These are phyloP conservation scores for Anticlea derivata DNA, from an alignment of 2,888 invertebrate species.

Conservation along the genomic window DNA sequence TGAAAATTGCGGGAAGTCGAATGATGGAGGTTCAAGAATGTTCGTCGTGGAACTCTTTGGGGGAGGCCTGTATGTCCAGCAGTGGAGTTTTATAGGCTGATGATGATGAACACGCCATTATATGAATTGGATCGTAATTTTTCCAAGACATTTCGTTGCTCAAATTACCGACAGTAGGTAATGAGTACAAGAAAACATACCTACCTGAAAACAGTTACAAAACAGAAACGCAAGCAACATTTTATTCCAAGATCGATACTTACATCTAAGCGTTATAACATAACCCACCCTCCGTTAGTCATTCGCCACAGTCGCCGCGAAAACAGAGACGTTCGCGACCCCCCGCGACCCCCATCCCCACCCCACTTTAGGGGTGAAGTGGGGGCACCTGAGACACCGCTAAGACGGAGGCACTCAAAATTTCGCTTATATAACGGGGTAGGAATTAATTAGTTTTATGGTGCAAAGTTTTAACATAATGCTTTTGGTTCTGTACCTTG, in stretches of 20 bases:
- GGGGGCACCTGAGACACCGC: constrained; percentile 57
- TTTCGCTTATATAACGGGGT: constrained; percentile 52
- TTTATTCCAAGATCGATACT: constrained; percentile 34
- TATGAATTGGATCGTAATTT: no score
- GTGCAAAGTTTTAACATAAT: constrained; percentile 47
- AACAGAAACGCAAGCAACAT: constrained; percentile 3
- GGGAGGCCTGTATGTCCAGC: no score
- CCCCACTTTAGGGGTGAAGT: constrained; percentile 18
- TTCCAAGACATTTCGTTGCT: no score
- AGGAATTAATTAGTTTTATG: constrained; percentile 55
- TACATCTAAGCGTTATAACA: constrained; percentile 29
- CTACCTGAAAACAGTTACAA: not conserved
- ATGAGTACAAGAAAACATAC: no score
- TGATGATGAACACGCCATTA: no score
- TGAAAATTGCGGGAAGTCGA: no score
- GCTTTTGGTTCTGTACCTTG: constrained; percentile 25
- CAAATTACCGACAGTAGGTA: no score
- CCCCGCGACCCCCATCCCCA: constrained; percentile 18
- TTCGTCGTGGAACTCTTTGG: no score
- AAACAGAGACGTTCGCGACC: constrained; percentile 50
- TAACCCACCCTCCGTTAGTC: constrained; percentile 41
- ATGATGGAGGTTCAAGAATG: no score
- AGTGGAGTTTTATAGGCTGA: no score
- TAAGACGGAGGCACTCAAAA: constrained; percentile 63
- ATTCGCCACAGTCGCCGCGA: constrained; percentile 53